Percentiles rank a stretch among this genome's conserved stretches.
Conservation (phyloP, 2,113 vertebrate genomes). For the Eonycteris spelaea region DNA sequence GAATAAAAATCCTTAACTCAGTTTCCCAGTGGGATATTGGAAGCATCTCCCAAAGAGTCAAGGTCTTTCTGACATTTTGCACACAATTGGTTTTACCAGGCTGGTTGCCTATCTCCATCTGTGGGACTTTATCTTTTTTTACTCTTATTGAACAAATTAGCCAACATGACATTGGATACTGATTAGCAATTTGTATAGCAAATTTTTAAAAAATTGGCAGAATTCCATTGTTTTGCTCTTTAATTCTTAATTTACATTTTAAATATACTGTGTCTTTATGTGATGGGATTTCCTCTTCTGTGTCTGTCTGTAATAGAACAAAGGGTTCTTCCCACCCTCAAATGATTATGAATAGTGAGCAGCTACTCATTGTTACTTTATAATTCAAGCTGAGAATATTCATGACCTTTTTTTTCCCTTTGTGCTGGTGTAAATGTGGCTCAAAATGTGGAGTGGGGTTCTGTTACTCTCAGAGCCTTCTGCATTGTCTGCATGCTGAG, state of each 20-base stretch:
- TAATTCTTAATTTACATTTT: slow-evolving; percentile 85
- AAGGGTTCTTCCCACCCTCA: slow-evolving; percentile 29
- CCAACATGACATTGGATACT: slow-evolving; percentile 73
- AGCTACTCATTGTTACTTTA: slow-evolving; percentile 6
- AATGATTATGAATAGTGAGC: slow-evolving; percentile 73
- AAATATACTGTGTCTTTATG: slow-evolving; percentile 79
- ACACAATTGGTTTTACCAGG: neutral
- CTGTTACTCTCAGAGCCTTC: neutral
- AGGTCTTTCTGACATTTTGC: neutral
- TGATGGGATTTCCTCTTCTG: slow-evolving; percentile 75
- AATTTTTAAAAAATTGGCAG: slow-evolving; percentile 61
- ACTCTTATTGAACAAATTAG: slow-evolving; percentile 67
- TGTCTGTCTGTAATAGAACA: slow-evolving; percentile 73
- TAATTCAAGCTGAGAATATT: neutral
- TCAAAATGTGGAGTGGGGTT: neutral
- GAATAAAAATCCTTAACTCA: neutral
- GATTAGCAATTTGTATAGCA: slow-evolving; percentile 77
- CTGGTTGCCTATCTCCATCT: neutral
- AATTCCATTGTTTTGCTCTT: slow-evolving; percentile 82
- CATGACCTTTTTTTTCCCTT: neutral
- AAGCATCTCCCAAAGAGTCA: neutral
- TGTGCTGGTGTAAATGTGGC: neutral
- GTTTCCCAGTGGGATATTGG: neutral
- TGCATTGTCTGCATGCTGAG: rapidly evolving
- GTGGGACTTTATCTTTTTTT: neutral